Percentiles rank a stretch among this genome's conserved stretches.
These are phyloP conservation scores for Drosophila niveifrons DNA, from an alignment of 2,888 invertebrate genomes.

Conservation along the genomic window DNA sequence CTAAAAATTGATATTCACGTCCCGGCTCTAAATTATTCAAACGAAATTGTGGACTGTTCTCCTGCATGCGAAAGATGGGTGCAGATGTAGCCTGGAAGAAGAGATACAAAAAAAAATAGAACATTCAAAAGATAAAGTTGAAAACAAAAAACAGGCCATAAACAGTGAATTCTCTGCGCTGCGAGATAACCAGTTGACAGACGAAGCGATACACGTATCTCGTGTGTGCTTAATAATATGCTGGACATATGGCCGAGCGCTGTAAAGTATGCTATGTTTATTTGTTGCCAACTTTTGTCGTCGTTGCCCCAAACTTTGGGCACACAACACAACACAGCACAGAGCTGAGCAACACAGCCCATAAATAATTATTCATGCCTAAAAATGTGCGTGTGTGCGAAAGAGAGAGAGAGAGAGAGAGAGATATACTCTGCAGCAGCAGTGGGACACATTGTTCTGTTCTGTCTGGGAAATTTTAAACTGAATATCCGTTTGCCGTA, in stretches of 20 bases:
- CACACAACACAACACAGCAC: slow-evolving; percentile 4
- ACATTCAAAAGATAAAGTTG: background rate
- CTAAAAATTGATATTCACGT: slow-evolving; percentile 91
- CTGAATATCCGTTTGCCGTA: slow-evolving; percentile 79
- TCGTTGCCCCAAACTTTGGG: slow-evolving; percentile 23
- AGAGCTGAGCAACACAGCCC: slow-evolving; percentile 23
- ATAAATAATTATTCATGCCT: slow-evolving; percentile 82
- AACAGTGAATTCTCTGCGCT: background rate
- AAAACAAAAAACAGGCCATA: slow-evolving; percentile 16
- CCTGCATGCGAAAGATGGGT: slow-evolving; percentile 88
- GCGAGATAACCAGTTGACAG: slow-evolving; percentile 44
- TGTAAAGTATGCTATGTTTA: slow-evolving; percentile 53
- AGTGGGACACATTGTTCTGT: slow-evolving; percentile 48
- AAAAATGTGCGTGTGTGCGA: slow-evolving; percentile 57
- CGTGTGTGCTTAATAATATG: slow-evolving; percentile 53
- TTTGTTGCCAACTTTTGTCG: slow-evolving; percentile 41
- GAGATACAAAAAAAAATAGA: slow-evolving; percentile 34
- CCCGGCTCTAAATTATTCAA: slow-evolving; percentile 91
- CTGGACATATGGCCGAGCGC: slow-evolving; percentile 58
- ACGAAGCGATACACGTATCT: slow-evolving; percentile 10
- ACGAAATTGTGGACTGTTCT: slow-evolving; percentile 89
- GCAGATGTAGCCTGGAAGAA: slow-evolving; percentile 86
- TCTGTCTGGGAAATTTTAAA: slow-evolving; percentile 71
- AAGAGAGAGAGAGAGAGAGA: background rate
- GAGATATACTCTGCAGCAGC: slow-evolving; percentile 1